Evolutionary conservation across 2,113 vertebrate genomes (phyloP).

Genomic region (Thalassarche chlororhynchos): DNA sequence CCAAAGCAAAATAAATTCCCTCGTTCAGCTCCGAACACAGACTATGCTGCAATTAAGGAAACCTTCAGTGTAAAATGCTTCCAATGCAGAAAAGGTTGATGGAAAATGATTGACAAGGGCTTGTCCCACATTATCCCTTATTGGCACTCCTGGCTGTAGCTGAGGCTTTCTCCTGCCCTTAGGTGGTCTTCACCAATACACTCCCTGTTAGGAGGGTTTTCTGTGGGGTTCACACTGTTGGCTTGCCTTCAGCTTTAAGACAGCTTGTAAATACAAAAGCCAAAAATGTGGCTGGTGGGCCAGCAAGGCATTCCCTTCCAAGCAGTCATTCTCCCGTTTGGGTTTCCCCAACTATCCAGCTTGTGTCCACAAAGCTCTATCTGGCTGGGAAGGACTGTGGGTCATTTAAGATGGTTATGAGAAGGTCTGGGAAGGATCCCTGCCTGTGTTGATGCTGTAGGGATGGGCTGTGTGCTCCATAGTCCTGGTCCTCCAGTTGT

Average conservation of each 20-base stretch:
- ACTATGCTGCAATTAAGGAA: not conserved
- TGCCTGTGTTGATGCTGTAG: not conserved
- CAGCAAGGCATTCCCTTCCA: not conserved
- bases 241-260: not conserved
- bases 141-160: not conserved
- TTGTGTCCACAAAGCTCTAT: not conserved
- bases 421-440: not conserved
- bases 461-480: not conserved
- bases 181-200: not conserved
- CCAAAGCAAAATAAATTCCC: not conserved
- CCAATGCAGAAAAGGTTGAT: not conserved
- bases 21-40: rapidly evolving
- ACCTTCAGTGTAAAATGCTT: not conserved
- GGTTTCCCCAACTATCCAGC: not conserved
- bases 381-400: not conserved
- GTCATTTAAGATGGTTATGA: not conserved
- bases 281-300: not conserved
- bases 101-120: not conserved
- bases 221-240: not conserved
- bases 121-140: not conserved
- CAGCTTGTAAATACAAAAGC: not conserved
- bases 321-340: not conserved
- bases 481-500: not conserved
- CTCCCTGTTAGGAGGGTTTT: not conserved
- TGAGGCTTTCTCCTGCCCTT: not conserved